Evolutionary conservation across 2,888 invertebrate genomes (phyloP).

Genomic region (Nesidiocoris tenuis): DNA sequence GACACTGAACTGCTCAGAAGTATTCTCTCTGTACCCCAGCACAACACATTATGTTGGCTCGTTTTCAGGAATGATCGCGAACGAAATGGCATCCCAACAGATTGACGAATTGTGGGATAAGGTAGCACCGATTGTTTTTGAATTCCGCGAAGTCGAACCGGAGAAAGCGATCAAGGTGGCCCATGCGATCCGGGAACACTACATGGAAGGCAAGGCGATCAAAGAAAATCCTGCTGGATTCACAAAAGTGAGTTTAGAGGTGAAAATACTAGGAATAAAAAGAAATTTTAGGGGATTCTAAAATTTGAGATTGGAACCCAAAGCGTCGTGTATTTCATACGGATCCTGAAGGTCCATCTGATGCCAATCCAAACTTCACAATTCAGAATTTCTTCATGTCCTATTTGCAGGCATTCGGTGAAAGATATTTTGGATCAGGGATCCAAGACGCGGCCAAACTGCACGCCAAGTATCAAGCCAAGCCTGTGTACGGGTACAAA

Average conservation of each 20-base stretch:
- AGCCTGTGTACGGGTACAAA: slow-evolving; percentile 34
- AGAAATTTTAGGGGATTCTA: background rate
- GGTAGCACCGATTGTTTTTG: background rate
- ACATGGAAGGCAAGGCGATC: background rate
- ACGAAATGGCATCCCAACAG: background rate
- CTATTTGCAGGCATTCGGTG: slow-evolving; percentile 29
- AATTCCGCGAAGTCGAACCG: slow-evolving; percentile 1
- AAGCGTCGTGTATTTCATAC: no score
- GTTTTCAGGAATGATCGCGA: slow-evolving; percentile 15
- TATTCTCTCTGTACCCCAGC: no score
- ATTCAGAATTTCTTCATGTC: background rate
- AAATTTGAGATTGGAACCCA: no score
- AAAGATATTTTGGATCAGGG: slow-evolving; percentile 25
- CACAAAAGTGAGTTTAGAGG: slow-evolving; percentile 2
- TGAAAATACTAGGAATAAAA: background rate
- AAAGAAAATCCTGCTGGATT: slow-evolving; percentile 10
- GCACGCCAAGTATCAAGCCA: slow-evolving; percentile 19
- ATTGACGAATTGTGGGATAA: background rate
- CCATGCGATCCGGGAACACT: background rate
- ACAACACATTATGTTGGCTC: no score
- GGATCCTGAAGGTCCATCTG: no score
- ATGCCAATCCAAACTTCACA: no score
- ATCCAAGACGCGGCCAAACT: slow-evolving; percentile 29
- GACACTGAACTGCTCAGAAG: no score
- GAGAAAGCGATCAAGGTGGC: background rate